These are phyloP conservation scores for Malurus splendens DNA, from an alignment of 2,797 vertebrate genomes.

Conservation along the genomic window DNA sequence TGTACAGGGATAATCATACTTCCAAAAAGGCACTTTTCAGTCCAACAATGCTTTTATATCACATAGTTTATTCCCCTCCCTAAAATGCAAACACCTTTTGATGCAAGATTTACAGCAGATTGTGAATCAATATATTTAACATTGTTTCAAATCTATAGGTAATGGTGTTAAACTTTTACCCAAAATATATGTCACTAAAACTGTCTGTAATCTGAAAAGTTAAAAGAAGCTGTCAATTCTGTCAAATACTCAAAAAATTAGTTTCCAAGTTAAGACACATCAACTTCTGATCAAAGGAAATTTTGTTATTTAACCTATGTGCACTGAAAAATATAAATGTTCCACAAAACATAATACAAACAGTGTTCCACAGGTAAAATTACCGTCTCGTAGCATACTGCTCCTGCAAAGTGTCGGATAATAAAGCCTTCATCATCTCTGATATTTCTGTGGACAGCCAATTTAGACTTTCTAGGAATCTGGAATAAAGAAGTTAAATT, in stretches of 20 bases:
- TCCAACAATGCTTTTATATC: background rate
- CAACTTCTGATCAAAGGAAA: background rate
- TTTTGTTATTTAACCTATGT: background rate
- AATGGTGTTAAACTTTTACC: background rate
- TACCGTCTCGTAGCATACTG: slow-evolving; percentile 97
- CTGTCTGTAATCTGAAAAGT: background rate
- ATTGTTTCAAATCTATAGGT: background rate
- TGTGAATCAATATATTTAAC: background rate
- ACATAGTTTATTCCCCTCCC: background rate
- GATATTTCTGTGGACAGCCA: slow-evolving; percentile 92
- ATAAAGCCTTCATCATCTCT: slow-evolving; percentile 96
- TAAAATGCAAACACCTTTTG: background rate
- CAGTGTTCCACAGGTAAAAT: background rate
- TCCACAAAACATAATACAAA: background rate
- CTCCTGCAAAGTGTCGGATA: slow-evolving; percentile 93
- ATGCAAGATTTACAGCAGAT: background rate
- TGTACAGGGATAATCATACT: background rate
- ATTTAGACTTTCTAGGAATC: slow-evolving; percentile 95
- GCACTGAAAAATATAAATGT: background rate
- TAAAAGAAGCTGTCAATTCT: background rate
- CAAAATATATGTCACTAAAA: background rate
- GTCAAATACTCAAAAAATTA: background rate
- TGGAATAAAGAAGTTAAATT: slow-evolving; percentile 56
- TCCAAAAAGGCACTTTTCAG: background rate
- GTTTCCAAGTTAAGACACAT: background rate